Percentiles rank a stretch among this genome's conserved stretches.
Conservation (phyloP, 2,888 invertebrate species). For the Phragmatobia fuliginosa region DNA sequence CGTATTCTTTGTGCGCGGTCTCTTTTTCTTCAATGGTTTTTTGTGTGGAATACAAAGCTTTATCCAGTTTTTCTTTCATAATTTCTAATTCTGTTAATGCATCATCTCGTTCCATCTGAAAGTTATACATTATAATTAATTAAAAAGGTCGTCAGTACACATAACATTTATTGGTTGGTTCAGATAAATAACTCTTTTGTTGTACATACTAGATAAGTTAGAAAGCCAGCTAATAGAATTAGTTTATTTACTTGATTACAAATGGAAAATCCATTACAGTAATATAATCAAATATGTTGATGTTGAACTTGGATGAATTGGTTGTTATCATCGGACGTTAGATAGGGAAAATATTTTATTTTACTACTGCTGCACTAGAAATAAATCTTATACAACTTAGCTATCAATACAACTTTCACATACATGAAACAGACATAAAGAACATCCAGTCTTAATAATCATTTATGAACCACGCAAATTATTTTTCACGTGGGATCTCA, state of each 20-base stretch:
- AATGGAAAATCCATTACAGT: not conserved
- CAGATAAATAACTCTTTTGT: not conserved
- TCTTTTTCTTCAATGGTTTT: constrained; percentile 96
- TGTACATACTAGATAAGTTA: not conserved
- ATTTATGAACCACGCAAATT: too few relatives aligned
- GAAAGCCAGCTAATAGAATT: not conserved
- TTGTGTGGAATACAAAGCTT: constrained; percentile 92
- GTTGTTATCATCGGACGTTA: not conserved
- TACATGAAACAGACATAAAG: too few relatives aligned
- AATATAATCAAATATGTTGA: not conserved
- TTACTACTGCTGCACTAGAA: too few relatives aligned
- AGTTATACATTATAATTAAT: constrained; percentile 1
- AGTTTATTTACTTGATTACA: not conserved
- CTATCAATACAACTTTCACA: too few relatives aligned
- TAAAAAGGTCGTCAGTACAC: not conserved
- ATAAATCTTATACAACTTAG: too few relatives aligned
- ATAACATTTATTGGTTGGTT: not conserved
- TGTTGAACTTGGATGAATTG: not conserved
- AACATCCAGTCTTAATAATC: too few relatives aligned
- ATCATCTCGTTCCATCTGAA: constrained; percentile 94
- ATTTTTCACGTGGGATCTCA: too few relatives aligned
- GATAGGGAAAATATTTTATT: not conserved
- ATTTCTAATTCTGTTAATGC: constrained; percentile 94
- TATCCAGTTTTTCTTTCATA: constrained; percentile 95
- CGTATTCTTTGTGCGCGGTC: constrained; percentile 95